These are phyloP conservation scores for Linnaemya tessellans DNA, from an alignment of 2,888 invertebrate genomes.

Conservation along the genomic window DNA sequence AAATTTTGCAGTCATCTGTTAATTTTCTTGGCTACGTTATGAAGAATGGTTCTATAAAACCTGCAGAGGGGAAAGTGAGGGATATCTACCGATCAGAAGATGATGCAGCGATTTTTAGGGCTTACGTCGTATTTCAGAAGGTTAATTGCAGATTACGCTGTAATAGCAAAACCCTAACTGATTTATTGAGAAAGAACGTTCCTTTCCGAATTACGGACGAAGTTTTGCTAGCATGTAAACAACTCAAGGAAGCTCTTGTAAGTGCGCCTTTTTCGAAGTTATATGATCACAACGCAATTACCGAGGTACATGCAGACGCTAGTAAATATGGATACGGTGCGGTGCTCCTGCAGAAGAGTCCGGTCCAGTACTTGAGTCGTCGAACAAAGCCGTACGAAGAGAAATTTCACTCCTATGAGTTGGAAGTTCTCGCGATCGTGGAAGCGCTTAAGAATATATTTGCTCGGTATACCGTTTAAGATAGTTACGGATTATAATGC, in stretches of 20 bases:
- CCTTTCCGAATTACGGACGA: neutral
- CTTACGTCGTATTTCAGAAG: neutral
- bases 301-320: too few species aligned
- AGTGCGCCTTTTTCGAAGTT: too few species aligned
- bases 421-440: too few species aligned
- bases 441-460: too few species aligned
- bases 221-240: neutral
- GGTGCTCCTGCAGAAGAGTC: too few species aligned
- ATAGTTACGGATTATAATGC: too few species aligned
- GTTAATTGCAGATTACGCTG: neutral
- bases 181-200: neutral
- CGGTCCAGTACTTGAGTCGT: too few species aligned
- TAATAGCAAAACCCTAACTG: neutral
- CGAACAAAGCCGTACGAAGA: too few species aligned
- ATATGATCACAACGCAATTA: too few species aligned
- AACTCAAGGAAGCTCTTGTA: neutral
- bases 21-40: neutral
- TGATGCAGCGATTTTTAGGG: neutral
- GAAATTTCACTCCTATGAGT: too few species aligned
- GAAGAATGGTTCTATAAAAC: neutral
- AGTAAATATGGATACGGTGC: too few species aligned
- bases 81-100: neutral
- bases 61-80: neutral
- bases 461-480: too few species aligned
- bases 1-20: neutral